phyloP scores from a whole-genome alignment of 2,888 invertebrate species.

The Tetragonisca angustula region DNA sequence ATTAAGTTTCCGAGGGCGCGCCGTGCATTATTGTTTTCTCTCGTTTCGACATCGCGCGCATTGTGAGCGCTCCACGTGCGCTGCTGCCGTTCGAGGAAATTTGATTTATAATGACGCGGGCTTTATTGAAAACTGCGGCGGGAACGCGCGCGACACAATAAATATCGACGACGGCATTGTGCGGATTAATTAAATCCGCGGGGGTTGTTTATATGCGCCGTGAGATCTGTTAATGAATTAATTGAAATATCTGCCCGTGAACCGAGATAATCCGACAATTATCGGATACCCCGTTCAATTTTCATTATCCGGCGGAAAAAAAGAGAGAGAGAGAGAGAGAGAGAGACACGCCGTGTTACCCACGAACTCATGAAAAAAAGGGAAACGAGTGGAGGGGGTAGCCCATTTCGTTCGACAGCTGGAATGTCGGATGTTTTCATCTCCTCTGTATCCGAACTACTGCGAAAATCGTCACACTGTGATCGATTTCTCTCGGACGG shows the following conservation, averaged over 20 bases:
- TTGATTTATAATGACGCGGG: conserved; percentile 42
- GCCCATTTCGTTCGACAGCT: conserved; percentile 4
- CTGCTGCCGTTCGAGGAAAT: conserved; percentile 27
- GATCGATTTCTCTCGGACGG: conserved; percentile 7
- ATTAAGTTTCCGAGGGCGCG: conserved; percentile 17
- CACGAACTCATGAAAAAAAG: not conserved
- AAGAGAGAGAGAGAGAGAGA: too few species aligned
- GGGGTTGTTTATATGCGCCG: conserved; percentile 50
- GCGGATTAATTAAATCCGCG: conserved; percentile 55
- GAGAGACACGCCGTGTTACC: not conserved
- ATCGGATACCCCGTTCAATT: conserved; percentile 48
- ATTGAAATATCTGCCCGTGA: conserved; percentile 50
- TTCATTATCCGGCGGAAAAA: conserved; percentile 46
- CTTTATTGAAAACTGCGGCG: conserved; percentile 44
- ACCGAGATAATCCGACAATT: conserved; percentile 50
- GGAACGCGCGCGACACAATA: conserved; percentile 38
- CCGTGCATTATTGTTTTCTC: not conserved
- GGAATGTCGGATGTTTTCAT: not conserved
- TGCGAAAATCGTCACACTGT: not conserved
- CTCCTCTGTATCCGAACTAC: not conserved
- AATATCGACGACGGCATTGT: conserved; percentile 46
- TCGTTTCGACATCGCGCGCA: not conserved
- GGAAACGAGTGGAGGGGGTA: conserved; percentile 13
- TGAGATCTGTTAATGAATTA: conserved; percentile 58
- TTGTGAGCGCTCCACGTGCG: not conserved